A percentile compares a stretch with the other conserved stretches of the same genome.
These are phyloP conservation scores for Trichomycterus rosablanca DNA, from an alignment of 2,113 vertebrate genomes.

Conservation along the genomic window DNA sequence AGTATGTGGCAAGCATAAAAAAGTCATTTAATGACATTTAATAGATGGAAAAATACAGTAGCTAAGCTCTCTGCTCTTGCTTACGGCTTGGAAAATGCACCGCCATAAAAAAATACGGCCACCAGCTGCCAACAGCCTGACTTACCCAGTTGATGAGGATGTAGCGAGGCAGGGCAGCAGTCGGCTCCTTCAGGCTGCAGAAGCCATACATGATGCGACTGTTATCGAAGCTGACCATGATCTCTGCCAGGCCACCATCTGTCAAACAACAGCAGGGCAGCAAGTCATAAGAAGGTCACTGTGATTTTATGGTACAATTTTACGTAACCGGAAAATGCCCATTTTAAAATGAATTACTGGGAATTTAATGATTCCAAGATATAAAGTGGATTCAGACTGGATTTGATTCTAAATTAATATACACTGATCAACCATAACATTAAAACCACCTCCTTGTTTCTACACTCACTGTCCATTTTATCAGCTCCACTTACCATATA, in stretches of 20 bases:
- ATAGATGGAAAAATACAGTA: too few relatives aligned
- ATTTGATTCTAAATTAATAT: too few relatives aligned
- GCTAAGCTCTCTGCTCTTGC: neutral
- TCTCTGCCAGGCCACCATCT: conserved; percentile 88
- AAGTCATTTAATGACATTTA: conserved; percentile 3
- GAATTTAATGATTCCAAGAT: too few relatives aligned
- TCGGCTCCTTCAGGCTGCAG: conserved; percentile 92
- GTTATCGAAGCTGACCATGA: conserved; percentile 84
- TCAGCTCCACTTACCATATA: too few relatives aligned
- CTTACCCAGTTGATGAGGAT: conserved; percentile 98
- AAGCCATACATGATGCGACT: conserved; percentile 96
- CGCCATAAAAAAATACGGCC: neutral
- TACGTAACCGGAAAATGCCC: too few relatives aligned
- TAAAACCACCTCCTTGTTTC: too few relatives aligned
- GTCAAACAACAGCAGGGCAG: conserved; percentile 39
- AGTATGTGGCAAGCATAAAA: conserved; percentile 2
- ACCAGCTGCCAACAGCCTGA: neutral
- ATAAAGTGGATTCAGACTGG: too few relatives aligned
- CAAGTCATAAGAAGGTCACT: neutral
- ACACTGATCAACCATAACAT: too few relatives aligned
- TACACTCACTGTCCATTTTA: too few relatives aligned
- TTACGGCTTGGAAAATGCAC: neutral
- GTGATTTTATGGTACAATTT: too few relatives aligned
- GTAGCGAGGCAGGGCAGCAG: conserved; percentile 85
- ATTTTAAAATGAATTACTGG: too few relatives aligned